Base-by-base conservation (phyloP, 2,888 invertebrate species). In the Crepidodera aurea region DNA sequence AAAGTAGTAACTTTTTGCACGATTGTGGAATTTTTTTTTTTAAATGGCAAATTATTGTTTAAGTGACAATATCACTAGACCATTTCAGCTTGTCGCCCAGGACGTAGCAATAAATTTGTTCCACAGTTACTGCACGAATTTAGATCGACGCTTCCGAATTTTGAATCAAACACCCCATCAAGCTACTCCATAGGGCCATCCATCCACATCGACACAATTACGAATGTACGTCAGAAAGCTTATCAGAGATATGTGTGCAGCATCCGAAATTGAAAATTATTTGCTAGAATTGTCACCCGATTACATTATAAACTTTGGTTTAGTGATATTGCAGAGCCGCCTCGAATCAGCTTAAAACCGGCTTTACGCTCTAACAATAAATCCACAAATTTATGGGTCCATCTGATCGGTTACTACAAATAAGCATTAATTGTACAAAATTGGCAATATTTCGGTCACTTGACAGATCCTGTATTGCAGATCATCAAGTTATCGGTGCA, bases 221-320 rank as follows among this genome's bases (percentile, higher is more conserved):
- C 42, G 42, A 42, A 42, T 18, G n/a, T 7, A 42, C 42, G 42
- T 42, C 42, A 42, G 42, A 25, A 48, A 27, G 48, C 48, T 48
- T 48, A 48, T 48, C 48, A 13, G 27, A 25, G 48, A 25, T 48
- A 57, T 60, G 56, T 60, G 59, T 57, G 65, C 60, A 19, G 62
- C 60, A 59, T 62, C 54, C 62, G 59, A 62, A 65, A 57, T 57
- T 62, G 62, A 55, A 65, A 65, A 62, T 65, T 59, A 65, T 65
- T 60, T 48, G 62, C 48, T 25, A 39, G 46, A 54, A 60, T 60
- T 64, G 64, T 56, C 60, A 57, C 56, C 53, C 48, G 53, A 60
- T 60, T 50, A 50, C 56, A 58, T 60, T 57, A 64, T 60, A 60
- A 64, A 64, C 27, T 48, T 48, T 29, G 48, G 48, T 48, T 48